These are phyloP conservation scores for Eulithis prunata DNA, from an alignment of 2,888 invertebrate species.

Conservation along the genomic window DNA sequence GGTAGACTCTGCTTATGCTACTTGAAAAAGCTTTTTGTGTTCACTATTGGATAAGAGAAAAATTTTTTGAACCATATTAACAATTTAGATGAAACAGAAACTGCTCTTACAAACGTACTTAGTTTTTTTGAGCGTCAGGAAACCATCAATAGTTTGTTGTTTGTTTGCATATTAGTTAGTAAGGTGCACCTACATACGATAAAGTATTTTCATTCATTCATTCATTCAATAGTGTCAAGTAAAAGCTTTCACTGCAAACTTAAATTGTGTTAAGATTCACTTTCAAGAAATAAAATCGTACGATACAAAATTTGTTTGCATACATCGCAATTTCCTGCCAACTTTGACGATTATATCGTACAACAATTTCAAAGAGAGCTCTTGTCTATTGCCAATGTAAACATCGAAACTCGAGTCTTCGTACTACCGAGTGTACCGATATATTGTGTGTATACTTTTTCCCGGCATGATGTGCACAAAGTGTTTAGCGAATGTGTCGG, in stretches of 20 bases:
- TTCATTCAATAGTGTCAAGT: too few species aligned
- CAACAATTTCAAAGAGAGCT: constrained; percentile 32
- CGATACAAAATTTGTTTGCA: not conserved
- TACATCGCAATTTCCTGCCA: constrained; percentile 8
- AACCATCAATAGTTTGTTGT: too few species aligned
- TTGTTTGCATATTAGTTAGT: too few species aligned
- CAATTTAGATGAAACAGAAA: too few species aligned
- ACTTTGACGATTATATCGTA: constrained; percentile 9
- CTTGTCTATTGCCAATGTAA: constrained; percentile 27
- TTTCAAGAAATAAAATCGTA: not conserved
- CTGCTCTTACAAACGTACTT: too few species aligned
- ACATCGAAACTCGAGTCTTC: constrained; percentile 23
- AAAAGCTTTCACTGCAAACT: not conserved
- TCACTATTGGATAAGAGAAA: too few species aligned
- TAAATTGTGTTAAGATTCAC: not conserved
- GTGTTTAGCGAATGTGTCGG: constrained; percentile 61
- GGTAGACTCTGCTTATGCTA: not conserved
- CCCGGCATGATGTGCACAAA: constrained; percentile 62
- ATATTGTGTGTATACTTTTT: constrained; percentile 56
- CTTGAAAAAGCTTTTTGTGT: not conserved
- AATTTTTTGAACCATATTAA: too few species aligned
- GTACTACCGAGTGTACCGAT: constrained; percentile 20
- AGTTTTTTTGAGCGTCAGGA: too few species aligned
- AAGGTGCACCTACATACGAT: too few species aligned
- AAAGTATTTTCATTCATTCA: too few species aligned